Base-by-base conservation (phyloP, 2,113 vertebrate genomes). In the Phasianus colchicus region DNA sequence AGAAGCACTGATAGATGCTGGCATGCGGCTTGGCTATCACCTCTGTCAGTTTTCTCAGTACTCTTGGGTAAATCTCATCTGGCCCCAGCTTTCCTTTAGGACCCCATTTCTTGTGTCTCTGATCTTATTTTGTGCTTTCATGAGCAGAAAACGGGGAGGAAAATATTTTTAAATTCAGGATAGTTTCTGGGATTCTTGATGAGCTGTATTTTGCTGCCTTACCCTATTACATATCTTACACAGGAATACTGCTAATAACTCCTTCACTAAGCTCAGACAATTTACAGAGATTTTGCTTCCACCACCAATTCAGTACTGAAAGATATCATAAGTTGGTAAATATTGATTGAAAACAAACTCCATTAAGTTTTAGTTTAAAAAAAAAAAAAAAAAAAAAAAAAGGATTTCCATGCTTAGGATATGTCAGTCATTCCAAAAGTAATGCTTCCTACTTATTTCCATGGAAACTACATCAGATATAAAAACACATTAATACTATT, bases 101-200 rank as follows among this genome's bases (percentile, higher is more conserved):
- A 12, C 48, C 48, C 48, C 48, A 25, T 50, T 83, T 66, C 29
- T 64, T 67, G 13, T 4, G 1, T 89, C 92, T 93, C 7, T 3
- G 71, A 30, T 13, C 74, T 77, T 77, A 65, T 58, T 83, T 69
- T 72, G 16, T 64, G 6, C 9, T 72, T 92, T 88, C 29, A 69
- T 75, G 6, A 6, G 7, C 6, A 88, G 60, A 91, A 91, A 83
- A 85, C n/a, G 2, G 11, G 2, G 1, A 1, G 0, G 0, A 22
- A 13, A 20, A 14, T 13, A 1, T 8, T 40, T 42, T 13, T 81
- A 60, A 45, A 40, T 19, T 72, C 24, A 54, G 6, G 24, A 21
- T 22, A 58, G 9, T 29, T 40, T 57, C 10, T 14, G 13, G 27
- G 22, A 58, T 65, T 81, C 3, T 22, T 72, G 78, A 69, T 69